Conservation (phyloP, 2,113 vertebrate genomes). For the Salvelinus fontinalis region DNA sequence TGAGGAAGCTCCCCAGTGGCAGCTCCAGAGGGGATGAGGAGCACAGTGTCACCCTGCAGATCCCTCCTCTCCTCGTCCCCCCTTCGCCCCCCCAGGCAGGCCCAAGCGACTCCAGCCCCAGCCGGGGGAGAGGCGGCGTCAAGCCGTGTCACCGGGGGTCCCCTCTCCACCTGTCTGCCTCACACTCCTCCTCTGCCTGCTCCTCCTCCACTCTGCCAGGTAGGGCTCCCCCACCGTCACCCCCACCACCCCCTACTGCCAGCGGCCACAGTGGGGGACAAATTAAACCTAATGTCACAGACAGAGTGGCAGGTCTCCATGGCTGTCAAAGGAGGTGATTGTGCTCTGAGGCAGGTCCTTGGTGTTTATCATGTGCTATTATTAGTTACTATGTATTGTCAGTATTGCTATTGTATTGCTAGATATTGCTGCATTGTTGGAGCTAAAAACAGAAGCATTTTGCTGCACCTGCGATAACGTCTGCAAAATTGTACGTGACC, state of each 20-base stretch:
- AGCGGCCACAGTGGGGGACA: slow-evolving; percentile 58
- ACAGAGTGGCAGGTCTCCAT: slow-evolving; percentile 62
- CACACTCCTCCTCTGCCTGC: slow-evolving; percentile 37
- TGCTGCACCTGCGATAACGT: no score
- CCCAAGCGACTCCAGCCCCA: slow-evolving; percentile 29
- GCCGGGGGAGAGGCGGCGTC: slow-evolving; percentile 39
- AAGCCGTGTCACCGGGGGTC: slow-evolving; percentile 53
- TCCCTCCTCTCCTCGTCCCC: slow-evolving; percentile 32
- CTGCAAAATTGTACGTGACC: no score
- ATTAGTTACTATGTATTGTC: no score
- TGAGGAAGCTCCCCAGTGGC: slow-evolving; percentile 76
- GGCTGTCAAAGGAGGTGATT: slow-evolving; percentile 42
- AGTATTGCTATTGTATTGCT: no score
- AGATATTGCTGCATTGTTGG: no score
- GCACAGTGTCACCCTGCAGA: slow-evolving; percentile 34
- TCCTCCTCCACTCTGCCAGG: slow-evolving; percentile 62
- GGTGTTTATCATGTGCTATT: background rate
- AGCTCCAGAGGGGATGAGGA: slow-evolving; percentile 47
- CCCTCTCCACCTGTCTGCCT: slow-evolving; percentile 44
- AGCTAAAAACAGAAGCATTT: no score
- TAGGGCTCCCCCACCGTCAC: slow-evolving; percentile 50
- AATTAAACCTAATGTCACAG: slow-evolving; percentile 70
- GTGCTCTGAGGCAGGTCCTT: slow-evolving; percentile 52
- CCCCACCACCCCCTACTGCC: slow-evolving; percentile 27
- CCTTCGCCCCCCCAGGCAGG: slow-evolving; percentile 23